Conservation (phyloP, 2,797 vertebrate species). For the Staurois parvus region DNA sequence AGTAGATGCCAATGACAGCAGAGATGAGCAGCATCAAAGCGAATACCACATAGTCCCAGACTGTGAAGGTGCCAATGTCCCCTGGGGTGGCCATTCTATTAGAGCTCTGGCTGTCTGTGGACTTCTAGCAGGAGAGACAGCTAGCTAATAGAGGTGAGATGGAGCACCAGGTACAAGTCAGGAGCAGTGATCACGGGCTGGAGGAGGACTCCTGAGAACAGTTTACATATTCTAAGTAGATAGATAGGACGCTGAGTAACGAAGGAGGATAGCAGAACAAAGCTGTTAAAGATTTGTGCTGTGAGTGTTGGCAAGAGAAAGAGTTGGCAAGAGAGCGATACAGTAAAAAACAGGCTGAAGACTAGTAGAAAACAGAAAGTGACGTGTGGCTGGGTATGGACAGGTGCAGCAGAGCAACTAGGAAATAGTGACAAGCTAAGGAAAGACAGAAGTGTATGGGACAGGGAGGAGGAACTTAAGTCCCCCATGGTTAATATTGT, state of each 20-base stretch:
- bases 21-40: constrained; percentile 78
- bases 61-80: constrained; percentile 69
- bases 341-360: background rate
- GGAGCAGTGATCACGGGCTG: background rate
- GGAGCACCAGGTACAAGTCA: background rate
- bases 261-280: background rate
- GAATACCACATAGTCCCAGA: constrained; percentile 82
- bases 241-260: constrained; percentile 11
- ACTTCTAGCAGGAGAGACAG: background rate
- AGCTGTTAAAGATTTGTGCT: background rate
- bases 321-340: background rate
- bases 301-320: background rate
- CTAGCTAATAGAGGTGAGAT: background rate
- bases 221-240: constrained; percentile 11
- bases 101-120: background rate
- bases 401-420: too few relatives aligned
- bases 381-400: too few relatives aligned
- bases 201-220: constrained; percentile 1
- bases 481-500: background rate
- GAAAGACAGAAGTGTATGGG: background rate
- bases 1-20: constrained; percentile 79
- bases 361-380: background rate
- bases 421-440: background rate
- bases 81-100: constrained; percentile 58
- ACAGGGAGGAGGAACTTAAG: background rate